Base-by-base conservation (phyloP, 2,888 invertebrate species). In the Drosophila kanekoi region DNA sequence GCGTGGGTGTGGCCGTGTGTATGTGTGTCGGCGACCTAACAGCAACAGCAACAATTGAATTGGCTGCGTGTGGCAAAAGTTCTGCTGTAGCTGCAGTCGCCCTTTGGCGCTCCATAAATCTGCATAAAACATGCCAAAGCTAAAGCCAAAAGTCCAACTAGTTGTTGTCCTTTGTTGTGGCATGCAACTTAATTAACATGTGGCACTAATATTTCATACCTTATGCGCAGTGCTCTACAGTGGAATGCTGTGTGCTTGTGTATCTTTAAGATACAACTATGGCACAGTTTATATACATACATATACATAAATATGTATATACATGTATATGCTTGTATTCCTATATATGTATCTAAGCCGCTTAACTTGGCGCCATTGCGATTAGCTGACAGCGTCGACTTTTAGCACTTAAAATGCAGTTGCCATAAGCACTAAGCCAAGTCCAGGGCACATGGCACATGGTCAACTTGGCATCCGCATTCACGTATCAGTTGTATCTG, bases 101-200 rank as follows among this genome's bases (percentile, higher is more conserved):
- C 66, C 62, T 49, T 54, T 52, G 63, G 66, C 59, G 66, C 28
- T 68, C 48, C 66, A 85, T 87, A 84, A 87, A 85, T 85, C 82
- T 87, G 78, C 76, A 82, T 85, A 72, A 78, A 80, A 71, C 66
- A 74, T 60, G 63, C 45, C 58, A 59, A 45, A 47, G 68, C 45
- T 49, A 44, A 35, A 47, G 67, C 41, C 44, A 43, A 60, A 59
- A 59, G 63, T 72, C 47, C 57, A 49, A 58, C 63, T 38, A 14
- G 45, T 52, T 59, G 51, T 59, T 48, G 47, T 53, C 49, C 60
- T 56, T 58, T 77, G 60, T 65, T 69, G 66, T 69, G 45, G 65
- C 54, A 47, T 63, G 58, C 61, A 65, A 71, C 80, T 85, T 87
- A 87, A 84, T 85, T 85, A 84, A 84, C 82, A 87, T 77, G 74